Base-by-base conservation (phyloP, 1,140 invertebrate species). In the Conopomorpha cramerella region DNA sequence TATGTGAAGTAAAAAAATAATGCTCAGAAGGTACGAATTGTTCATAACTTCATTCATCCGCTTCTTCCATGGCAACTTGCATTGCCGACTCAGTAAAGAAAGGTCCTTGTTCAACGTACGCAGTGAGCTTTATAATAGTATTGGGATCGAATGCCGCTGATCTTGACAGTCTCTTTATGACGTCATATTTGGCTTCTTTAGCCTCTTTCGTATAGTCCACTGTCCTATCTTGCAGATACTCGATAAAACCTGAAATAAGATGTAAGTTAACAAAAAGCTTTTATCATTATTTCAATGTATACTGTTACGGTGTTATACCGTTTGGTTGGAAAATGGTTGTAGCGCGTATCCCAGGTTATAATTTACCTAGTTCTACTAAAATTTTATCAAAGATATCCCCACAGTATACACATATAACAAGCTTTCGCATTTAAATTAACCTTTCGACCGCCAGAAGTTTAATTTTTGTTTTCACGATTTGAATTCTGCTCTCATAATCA, bases 151-250 rank as follows among this genome's bases (percentile, higher is more conserved):
- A 91, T 38, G 85, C 79, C 1, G 58, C 51, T 25, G 86, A 86
- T n/a, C 80, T 68, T 1, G 83, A 74, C 16, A 94, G 58, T 30
- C 77, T 72, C 45, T 80, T 79, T 4, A 93, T 79, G 12, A 93
- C 78, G 40, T 84, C 81, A 68, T 83, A 93, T 55, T 93, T 93
- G 0, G 73, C 58, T 50, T 89, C 86, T 55, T 87, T 89, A 14
- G 84, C 85, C 38, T 88, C 83, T 53, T 90, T 91, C 34, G 81
- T 81, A 1, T 81, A 72, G 55, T 91, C 87, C 1, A 81, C 71
- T 33, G 80, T 79, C 16, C 90, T 71, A 51, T 93, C 85, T 2
- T 93, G 54, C 2, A 93, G 59, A 59, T 86, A 92, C 61, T 93
- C 90, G 2, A 87, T 51, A 19, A 93, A 81, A 16, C 89, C 88